phyloP scores from a whole-genome alignment of 35 echinoderm and acorn worm species.

The Heliocidaris erythrogramma region DNA sequence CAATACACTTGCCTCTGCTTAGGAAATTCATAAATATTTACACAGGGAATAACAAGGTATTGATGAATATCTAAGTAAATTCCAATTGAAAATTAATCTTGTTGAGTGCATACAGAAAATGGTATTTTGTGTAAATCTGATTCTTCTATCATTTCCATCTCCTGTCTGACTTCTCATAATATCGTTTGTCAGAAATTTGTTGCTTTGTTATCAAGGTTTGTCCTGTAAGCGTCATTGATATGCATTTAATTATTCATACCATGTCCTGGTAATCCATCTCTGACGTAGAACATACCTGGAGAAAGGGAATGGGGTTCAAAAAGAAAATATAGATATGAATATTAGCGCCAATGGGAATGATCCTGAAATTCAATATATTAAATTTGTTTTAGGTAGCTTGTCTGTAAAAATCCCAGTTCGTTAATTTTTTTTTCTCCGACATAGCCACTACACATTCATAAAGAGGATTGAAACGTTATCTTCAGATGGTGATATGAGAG shows the following conservation, averaged over 20 bases:
- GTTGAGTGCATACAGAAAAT: background rate
- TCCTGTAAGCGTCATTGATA: background rate
- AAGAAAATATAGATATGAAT: background rate
- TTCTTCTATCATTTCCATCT: background rate
- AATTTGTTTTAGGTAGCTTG: background rate
- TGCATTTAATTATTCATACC: background rate
- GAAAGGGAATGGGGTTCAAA: background rate
- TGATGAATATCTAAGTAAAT: background rate
- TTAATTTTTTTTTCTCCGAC: too few relatives aligned
- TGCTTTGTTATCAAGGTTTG: background rate
- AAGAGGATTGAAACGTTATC: too few relatives aligned
- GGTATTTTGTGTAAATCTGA: background rate
- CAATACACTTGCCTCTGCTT: background rate
- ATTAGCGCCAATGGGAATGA: background rate
- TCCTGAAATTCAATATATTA: background rate
- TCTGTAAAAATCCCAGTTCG: background rate
- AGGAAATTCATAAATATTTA: constrained; percentile 7
- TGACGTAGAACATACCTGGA: constrained; percentile 8
- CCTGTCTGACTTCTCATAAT: background rate
- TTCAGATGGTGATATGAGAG: too few relatives aligned
- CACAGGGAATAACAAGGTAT: background rate
- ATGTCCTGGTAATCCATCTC: background rate
- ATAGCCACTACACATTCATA: too few relatives aligned
- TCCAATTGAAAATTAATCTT: background rate
- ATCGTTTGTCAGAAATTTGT: background rate